A percentile compares a stretch with the other conserved stretches of the same genome.
These are phyloP conservation scores for Mactromeris polynyma DNA, from an alignment of 2,888 invertebrate genomes.

Conservation along the genomic window DNA sequence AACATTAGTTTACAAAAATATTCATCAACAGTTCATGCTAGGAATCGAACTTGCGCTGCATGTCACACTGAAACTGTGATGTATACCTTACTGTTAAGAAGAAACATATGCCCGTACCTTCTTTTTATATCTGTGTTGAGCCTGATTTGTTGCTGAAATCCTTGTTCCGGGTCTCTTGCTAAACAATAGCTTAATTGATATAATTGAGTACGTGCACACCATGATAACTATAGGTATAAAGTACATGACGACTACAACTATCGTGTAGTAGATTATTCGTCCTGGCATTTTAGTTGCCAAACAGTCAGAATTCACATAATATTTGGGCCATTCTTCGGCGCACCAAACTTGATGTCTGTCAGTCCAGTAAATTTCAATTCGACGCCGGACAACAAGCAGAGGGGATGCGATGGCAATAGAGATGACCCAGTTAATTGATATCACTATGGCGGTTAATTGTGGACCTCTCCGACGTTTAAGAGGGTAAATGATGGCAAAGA, in stretches of 20 bases:
- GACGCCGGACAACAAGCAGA: constrained; percentile 74
- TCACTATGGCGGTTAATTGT: constrained; percentile 58
- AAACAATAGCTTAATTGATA: constrained; percentile 72
- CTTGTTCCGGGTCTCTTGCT: constrained; percentile 74
- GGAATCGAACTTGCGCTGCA: too few relatives aligned
- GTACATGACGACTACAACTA: constrained; percentile 81
- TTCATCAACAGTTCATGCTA: too few relatives aligned
- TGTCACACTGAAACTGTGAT: too few relatives aligned
- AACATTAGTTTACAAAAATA: too few relatives aligned
- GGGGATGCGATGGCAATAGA: constrained; percentile 78
- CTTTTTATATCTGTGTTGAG: constrained; percentile 76
- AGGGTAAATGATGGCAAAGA: constrained; percentile 83
- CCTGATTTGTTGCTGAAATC: constrained; percentile 50
- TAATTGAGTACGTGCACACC: constrained; percentile 79
- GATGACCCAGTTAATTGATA: constrained; percentile 75
- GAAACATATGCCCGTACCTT: constrained; percentile 69
- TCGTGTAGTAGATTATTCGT: constrained; percentile 75
- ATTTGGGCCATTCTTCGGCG: constrained; percentile 79
- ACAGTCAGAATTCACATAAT: constrained; percentile 69
- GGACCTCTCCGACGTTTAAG: constrained; percentile 75
- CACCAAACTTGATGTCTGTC: constrained; percentile 81
- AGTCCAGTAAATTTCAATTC: constrained; percentile 72
- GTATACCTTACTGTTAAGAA: too few relatives aligned
- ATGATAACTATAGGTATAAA: constrained; percentile 82
- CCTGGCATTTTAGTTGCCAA: constrained; percentile 57